These are phyloP conservation scores for Arctocebus calabarensis DNA, from an alignment of 2,797 vertebrate species.

Conservation along the genomic window DNA sequence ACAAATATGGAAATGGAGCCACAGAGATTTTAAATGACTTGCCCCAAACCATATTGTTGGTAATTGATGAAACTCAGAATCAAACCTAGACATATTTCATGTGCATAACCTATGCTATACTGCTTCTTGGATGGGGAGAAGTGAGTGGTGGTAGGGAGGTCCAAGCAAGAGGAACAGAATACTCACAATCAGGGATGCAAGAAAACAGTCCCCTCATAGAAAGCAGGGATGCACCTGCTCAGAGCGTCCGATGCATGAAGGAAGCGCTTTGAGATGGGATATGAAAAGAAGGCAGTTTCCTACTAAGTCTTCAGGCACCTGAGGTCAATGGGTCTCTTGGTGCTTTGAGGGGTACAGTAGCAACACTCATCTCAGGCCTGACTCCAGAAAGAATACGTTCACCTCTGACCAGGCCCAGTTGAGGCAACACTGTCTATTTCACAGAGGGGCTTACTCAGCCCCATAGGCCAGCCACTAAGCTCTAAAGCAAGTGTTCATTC, in stretches of 20 bases:
- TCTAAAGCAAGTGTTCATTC: slow-evolving; percentile 47
- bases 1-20: background rate
- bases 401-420: background rate
- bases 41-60: background rate
- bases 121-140: slow-evolving; percentile 19
- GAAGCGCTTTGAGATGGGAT: background rate
- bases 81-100: background rate
- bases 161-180: background rate
- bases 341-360: background rate
- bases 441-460: background rate
- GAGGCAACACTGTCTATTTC: background rate
- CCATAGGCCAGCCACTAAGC: background rate
- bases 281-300: background rate
- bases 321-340: background rate
- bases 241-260: background rate
- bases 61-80: background rate
- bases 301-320: background rate
- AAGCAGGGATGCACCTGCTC: background rate
- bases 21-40: slow-evolving; percentile 1
- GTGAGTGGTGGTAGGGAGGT: background rate
- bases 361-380: background rate
- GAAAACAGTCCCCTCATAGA: background rate
- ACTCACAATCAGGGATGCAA: background rate
- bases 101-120: background rate
- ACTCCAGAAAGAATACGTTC: background rate